Percentiles rank a stretch among this genome's conserved stretches.
phyloP scores from a whole-genome alignment of 1,140 invertebrate genomes.

The Drosophila malerkotliana region DNA sequence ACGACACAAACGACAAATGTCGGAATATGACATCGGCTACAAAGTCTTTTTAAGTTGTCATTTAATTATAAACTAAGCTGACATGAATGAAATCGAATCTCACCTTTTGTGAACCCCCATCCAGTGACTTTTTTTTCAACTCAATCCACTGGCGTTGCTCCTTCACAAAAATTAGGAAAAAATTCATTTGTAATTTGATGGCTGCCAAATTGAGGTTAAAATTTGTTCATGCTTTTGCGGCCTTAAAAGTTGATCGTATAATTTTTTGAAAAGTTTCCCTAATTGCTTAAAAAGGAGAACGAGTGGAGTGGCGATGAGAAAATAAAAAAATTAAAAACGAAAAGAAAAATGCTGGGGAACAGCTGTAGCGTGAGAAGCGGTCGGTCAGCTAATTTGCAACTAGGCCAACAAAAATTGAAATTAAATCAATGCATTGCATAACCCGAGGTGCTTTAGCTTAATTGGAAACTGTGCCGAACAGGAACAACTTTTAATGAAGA shows the following conservation, averaged over 20 bases:
- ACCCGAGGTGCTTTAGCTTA: constrained; percentile 55
- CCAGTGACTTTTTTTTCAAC: background rate
- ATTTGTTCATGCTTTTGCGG: constrained; percentile 50
- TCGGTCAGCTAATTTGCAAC: constrained; percentile 67
- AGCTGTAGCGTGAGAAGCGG: background rate
- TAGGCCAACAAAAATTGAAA: constrained; percentile 61
- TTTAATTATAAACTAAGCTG: constrained; percentile 79
- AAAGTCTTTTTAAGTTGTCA: constrained; percentile 46
- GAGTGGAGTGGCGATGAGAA: background rate
- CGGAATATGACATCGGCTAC: constrained; percentile 32
- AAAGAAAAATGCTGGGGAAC: background rate
- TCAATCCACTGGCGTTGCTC: constrained; percentile 16
- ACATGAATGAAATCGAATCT: constrained; percentile 65
- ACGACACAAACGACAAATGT: constrained; percentile 50
- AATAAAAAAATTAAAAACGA: background rate
- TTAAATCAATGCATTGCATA: constrained; percentile 70
- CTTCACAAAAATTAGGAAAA: constrained; percentile 26
- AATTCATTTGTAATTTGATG: constrained; percentile 67
- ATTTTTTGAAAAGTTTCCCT: constrained; percentile 67
- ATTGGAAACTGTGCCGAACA: constrained; percentile 64
- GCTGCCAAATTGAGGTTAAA: constrained; percentile 69
- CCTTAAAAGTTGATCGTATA: constrained; percentile 41
- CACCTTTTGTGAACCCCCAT: constrained; percentile 6
- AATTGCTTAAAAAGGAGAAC: constrained; percentile 60
- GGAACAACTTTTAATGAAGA: constrained; percentile 76